Evolutionary conservation across 1,140 invertebrate genomes (phyloP).

Genomic region (Listronotus oregonensis): DNA sequence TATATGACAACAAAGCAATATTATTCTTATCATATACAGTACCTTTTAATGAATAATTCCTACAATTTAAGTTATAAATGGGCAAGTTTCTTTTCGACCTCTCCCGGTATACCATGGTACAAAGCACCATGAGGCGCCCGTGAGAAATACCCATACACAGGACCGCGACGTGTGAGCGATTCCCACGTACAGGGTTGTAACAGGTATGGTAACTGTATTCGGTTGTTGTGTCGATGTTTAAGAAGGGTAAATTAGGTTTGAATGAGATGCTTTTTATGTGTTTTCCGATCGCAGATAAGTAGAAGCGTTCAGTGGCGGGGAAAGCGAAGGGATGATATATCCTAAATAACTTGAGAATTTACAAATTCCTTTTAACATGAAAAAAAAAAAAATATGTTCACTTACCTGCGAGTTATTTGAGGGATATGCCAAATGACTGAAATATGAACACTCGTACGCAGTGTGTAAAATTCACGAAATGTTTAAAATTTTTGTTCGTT

Average conservation of each 20-base stretch:
- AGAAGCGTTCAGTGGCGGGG: conserved; percentile 14
- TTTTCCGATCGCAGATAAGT: conserved; percentile 9
- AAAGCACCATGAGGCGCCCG: conserved; percentile 8
- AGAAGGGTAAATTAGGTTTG: conserved; percentile 33
- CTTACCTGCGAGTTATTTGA: too few relatives aligned
- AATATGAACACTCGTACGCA: too few relatives aligned
- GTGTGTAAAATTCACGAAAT: too few relatives aligned
- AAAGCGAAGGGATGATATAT: neutral
- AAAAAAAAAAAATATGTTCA: too few relatives aligned
- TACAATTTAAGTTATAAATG: too few relatives aligned
- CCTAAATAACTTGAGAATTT: too few relatives aligned
- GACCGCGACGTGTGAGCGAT: conserved; percentile 16
- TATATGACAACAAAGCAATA: too few relatives aligned
- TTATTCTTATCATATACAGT: too few relatives aligned
- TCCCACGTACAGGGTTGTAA: conserved; percentile 39
- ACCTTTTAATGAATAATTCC: too few relatives aligned
- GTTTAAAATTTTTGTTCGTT: too few relatives aligned
- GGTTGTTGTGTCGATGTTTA: conserved; percentile 3
- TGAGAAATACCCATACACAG: conserved; percentile 32
- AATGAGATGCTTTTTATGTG: conserved; percentile 32
- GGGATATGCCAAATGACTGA: too few relatives aligned
- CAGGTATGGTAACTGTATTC: conserved; percentile 36
- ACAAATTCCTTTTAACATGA: too few relatives aligned
- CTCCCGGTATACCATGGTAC: conserved; percentile 24
- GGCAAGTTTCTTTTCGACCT: neutral